Conservation (phyloP, 2,888 invertebrate genomes). For the Nudaria mundana region DNA sequence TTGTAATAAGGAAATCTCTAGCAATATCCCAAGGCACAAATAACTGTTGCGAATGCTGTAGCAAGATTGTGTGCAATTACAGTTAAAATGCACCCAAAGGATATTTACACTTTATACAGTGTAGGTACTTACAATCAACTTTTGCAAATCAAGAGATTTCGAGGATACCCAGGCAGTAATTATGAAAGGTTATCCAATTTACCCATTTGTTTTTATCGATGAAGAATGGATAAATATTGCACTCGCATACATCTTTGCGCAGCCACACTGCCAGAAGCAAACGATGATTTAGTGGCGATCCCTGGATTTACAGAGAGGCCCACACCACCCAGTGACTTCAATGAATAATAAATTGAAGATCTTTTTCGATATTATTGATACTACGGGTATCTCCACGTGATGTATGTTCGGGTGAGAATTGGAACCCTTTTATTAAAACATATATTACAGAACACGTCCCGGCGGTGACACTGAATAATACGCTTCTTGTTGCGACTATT, state of each 20-base stretch:
- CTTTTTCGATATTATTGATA: conserved; percentile 76
- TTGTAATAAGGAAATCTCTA: too few relatives aligned
- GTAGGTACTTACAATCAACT: too few relatives aligned
- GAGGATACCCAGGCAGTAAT: conserved; percentile 36
- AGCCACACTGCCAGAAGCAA: conserved; percentile 44
- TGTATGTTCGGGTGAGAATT: conserved; percentile 73
- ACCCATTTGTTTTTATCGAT: conserved; percentile 51
- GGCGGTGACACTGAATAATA: conserved; percentile 78
- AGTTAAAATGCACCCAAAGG: too few relatives aligned
- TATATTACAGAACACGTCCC: conserved; percentile 76
- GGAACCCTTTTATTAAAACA: conserved; percentile 81
- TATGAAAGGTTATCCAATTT: conserved; percentile 44
- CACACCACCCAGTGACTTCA: conserved; percentile 64
- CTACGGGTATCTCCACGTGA: conserved; percentile 67
- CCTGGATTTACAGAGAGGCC: conserved; percentile 66
- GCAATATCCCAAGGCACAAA: too few relatives aligned
- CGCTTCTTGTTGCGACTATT: conserved; percentile 72
- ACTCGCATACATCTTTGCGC: conserved; percentile 53
- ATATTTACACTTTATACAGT: too few relatives aligned
- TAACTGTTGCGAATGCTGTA: too few relatives aligned
- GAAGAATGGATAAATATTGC: conserved; percentile 60
- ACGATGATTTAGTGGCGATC: conserved; percentile 74
- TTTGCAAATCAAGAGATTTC: too few relatives aligned
- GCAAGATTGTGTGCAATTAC: too few relatives aligned
- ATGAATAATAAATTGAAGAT: conserved; percentile 78